Evolutionary conservation across 2,113 vertebrate species (phyloP).

Genomic region (Epinephelus cyanopodus): DNA sequence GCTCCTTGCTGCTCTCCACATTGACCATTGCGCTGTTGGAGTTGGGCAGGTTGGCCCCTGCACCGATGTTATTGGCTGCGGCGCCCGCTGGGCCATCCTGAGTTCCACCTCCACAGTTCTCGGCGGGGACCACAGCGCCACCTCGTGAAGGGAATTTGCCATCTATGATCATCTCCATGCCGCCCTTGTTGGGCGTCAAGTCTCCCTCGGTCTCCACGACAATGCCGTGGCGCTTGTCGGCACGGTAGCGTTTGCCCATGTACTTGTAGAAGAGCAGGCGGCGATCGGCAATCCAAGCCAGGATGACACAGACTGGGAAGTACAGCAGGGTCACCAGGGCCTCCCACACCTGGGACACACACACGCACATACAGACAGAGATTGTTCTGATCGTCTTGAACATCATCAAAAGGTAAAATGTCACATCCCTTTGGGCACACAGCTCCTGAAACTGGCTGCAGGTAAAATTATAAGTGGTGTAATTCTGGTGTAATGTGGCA

Average conservation of each 20-base stretch:
- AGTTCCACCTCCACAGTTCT: constrained; percentile 65
- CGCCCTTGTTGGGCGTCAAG: constrained; percentile 85
- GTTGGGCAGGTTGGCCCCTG: constrained; percentile 62
- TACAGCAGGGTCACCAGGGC: constrained; percentile 92
- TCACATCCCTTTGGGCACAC: neutral
- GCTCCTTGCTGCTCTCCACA: constrained; percentile 89
- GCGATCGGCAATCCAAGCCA: constrained; percentile 96
- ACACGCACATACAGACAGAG: neutral
- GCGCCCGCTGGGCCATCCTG: constrained; percentile 58
- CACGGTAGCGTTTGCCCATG: constrained; percentile 95
- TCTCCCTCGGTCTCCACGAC: constrained; percentile 95
- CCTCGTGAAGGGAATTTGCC: constrained; percentile 83
- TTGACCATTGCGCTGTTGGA: constrained; percentile 81
- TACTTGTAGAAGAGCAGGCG: constrained; percentile 98
- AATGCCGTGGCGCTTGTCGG: constrained; percentile 94
- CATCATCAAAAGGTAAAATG: neutral
- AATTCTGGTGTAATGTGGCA: no score
- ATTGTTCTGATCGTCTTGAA: no score
- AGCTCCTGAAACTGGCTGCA: neutral
- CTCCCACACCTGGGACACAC: constrained; percentile 90
- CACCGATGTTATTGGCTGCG: constrained; percentile 38
- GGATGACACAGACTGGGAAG: constrained; percentile 94
- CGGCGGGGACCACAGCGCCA: constrained; percentile 68
- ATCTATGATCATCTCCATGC: constrained; percentile 87
- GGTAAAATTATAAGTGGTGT: neutral